Base-by-base conservation (phyloP, 1,140 invertebrate species). In the Meloidogyne floridensis region DNA sequence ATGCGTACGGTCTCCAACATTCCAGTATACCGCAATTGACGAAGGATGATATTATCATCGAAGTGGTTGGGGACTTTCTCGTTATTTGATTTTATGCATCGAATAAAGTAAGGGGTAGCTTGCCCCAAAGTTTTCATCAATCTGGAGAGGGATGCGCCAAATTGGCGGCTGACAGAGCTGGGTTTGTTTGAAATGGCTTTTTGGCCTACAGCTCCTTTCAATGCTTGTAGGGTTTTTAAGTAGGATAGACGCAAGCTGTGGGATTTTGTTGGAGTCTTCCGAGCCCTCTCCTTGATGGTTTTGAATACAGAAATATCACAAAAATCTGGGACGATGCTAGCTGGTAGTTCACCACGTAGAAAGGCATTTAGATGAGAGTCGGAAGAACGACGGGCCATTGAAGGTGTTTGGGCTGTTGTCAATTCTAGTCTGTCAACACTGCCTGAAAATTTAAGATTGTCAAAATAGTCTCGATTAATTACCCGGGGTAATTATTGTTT, bases 1-100 rank as follows among this genome's bases (percentile, higher is more conserved):
- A 98, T 98, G 86, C 96, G 92, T 0, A 98, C 96, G 0, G 96
- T 98, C 90, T 97, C 96, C 83, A 98, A 89, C 96, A 98, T 98
- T 74, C 96, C 96, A 0, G 96, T 98, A 91, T 98, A 98, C 2
- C 93, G 90, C 82, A 95, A 90, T 87, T 93, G 95, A 72, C 95
- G 92, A 86, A 96, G 94, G n/a, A 98, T 95, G 1, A 96, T 94
- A 80, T 95, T 95, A 85, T 97, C 95, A 90, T 97, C 95, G 91
- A 98, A 97, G 82, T 93, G 93, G 90, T 96, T 96, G 1, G 96
- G 93, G 82, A 94, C 93, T 92, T 97, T 97, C 74, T 95, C 94
- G 75, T 93, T 93, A 90, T 98, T 98, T 51, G 95, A 96, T 90
- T 98, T 98, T 86, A 98, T 97, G 91, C 96, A 98, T 72, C 96